These are phyloP conservation scores for Merodon equestris DNA, from an alignment of 2,888 invertebrate genomes.

Conservation along the genomic window DNA sequence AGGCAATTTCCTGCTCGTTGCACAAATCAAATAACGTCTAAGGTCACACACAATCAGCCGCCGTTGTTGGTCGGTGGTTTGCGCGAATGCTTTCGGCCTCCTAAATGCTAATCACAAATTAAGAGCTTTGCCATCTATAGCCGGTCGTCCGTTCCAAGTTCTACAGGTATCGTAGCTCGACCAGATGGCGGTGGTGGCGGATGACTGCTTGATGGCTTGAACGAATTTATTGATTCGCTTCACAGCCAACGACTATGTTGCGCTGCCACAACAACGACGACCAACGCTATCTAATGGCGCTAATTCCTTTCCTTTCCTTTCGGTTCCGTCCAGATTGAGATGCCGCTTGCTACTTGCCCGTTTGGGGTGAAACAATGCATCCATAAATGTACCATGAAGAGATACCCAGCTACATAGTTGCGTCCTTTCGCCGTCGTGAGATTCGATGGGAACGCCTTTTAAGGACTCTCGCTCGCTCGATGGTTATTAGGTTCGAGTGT, in stretches of 20 bases:
- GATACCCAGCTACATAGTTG: neutral
- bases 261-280: neutral
- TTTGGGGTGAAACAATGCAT: constrained; percentile 63
- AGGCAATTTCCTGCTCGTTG: constrained; percentile 51
- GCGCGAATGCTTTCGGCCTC: constrained; percentile 4
- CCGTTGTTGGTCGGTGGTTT: neutral
- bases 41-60: constrained; percentile 30
- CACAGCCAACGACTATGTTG: constrained; percentile 26
- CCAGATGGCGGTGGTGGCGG: too few relatives aligned
- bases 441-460: constrained; percentile 46
- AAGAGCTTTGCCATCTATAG: constrained; percentile 22
- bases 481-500: constrained; percentile 59
- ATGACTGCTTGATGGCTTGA: constrained; percentile 40
- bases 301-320: constrained; percentile 30
- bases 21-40: constrained; percentile 62
- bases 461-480: constrained; percentile 45
- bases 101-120: constrained; percentile 26
- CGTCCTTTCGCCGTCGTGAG: constrained; percentile 28
- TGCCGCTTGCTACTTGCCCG: constrained; percentile 20
- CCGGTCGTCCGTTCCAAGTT: neutral
- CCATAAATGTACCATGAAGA: constrained; percentile 18
- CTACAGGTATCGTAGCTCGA: too few relatives aligned
- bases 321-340: constrained; percentile 31
- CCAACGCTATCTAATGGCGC: constrained; percentile 39
- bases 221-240: constrained; percentile 62